Base-by-base conservation (phyloP, 1,140 invertebrate genomes). In the Druon quercuslanigerum region DNA sequence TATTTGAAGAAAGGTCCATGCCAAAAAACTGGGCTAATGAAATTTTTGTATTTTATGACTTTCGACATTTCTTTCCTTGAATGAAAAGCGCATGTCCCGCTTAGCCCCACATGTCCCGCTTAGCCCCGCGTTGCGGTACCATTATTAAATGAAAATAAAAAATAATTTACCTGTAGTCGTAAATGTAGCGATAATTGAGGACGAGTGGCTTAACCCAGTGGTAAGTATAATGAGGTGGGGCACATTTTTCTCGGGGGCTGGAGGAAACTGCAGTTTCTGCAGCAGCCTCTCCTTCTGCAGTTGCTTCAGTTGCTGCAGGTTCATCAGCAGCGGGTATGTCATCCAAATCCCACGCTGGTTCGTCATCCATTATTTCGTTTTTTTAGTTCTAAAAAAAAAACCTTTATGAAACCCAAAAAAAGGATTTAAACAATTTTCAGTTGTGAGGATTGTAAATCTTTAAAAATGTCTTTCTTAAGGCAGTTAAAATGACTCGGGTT, bases 121-220 rank as follows among this genome's bases (percentile, higher is more conserved):
- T 25, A 25, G 25, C 25, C 25, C 25, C 25, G 25, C 3, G 25
- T 25, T 25, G 1, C 25, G 25, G 3, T 25, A 1, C 25, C 25
- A 1, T n/a, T n/a, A n/a, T n/a, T n/a, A n/a, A 33, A 72, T 54
- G 1, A 50, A 70, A 46, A 16, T 33, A 51, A n/a, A 73, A 78
- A 12, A 80, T 17, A 9, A 73, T 75, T 78, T 72, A 91, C 90
- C 94, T 94, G 90, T 96, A 97, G 86, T 96, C 94, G 89, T 96
- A 96, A 86, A 96, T 92, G 86, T 96, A 96, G 82, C 93, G 93
- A 90, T 97, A 97, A 87, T 96, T 95, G 8, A 96, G 93, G 90
- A 95, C 94, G 84, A 94, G 93, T 51, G 95, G 95, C 93, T 94
- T 94, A 83, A 95, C 95, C 95, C 95, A 96, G 82, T 95, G 95